Evolutionary conservation across 2,113 vertebrate genomes (phyloP), one percentile per base, ranked within the genome.

Genomic region (Pollimyrus isidori): DNA sequence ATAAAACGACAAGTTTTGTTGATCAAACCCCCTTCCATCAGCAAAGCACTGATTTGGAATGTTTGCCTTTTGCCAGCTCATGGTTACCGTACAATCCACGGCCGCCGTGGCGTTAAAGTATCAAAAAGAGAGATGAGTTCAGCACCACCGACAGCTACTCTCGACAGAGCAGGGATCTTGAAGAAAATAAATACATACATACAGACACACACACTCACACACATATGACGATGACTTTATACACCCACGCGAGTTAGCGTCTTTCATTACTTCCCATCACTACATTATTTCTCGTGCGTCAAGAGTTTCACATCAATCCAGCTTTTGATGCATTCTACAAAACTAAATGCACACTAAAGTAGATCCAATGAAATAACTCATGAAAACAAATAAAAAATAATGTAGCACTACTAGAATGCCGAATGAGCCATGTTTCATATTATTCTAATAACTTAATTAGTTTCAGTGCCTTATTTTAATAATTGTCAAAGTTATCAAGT

Each of bases 101-200:
- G 10, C 39, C 48, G 53, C 7, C 42, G 39, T 42, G 11, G 53
- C 35, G 58, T 53, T 69, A 52, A 49, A 73, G 52, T 15, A 89
- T 49, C 21, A 19, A 58, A 69, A 80, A 89, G 58, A 53, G 76
- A 53, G 46, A 13, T n/a, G 45, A 89, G 76, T 92, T 93, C 93
- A 93, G 93, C 93, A 93, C 93, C 92, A 92, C 91, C 7, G 90
- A 93, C 90, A 93, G 91, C 92, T 92, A 89, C 92, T 89, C 73
- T n/a, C 10, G 9, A n/a, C 82, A 11, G 82, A 84, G 39, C 23
- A 48, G 5, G 26, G 26, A 53, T 21, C 7, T n/a, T 39, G 50
- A n/a, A 15, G 35, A 39, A 26, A 19, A 80, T 19, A 80, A 1
- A 39, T 35, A 15, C 11, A 76, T 19, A 42, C 0, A 19, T 35